A percentile compares a stretch with the other conserved stretches of the same genome.
These are phyloP conservation scores for Caenorhabditis sp. DNA, from an alignment of 2,888 invertebrate genomes.

Conservation along the genomic window DNA sequence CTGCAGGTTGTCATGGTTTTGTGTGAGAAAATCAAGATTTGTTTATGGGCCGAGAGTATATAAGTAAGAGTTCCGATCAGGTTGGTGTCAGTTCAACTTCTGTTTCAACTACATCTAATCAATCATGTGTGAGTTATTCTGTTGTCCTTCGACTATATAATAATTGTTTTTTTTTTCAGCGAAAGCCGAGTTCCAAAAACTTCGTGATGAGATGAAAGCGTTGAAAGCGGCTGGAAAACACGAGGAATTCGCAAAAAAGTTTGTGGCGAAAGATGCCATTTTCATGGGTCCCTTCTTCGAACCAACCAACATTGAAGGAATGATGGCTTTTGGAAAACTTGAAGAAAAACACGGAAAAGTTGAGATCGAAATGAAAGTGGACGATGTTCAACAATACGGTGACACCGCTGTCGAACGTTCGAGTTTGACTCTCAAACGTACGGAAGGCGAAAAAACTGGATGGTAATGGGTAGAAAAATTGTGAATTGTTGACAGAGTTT, in stretches of 20 bases:
- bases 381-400: constrained; percentile 28
- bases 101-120: too few species aligned
- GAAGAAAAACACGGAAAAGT: constrained; percentile 27
- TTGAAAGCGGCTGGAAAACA: constrained; percentile 24
- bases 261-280: constrained; percentile 33
- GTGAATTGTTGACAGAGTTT: too few species aligned
- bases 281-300: constrained; percentile 41
- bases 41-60: too few species aligned
- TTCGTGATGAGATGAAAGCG: constrained; percentile 38
- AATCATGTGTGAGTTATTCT: too few species aligned
- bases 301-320: constrained; percentile 19
- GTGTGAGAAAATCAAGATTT: too few species aligned
- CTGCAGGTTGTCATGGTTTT: too few species aligned
- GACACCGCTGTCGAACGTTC: constrained; percentile 33
- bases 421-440: constrained; percentile 26
- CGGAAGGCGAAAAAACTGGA: constrained; percentile 37
- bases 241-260: constrained; percentile 35
- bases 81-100: too few species aligned
- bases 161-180: too few species aligned
- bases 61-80: too few species aligned
- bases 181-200: constrained; percentile 36
- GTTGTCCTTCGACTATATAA: too few species aligned
- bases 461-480: constrained; percentile 12
- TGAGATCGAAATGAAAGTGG: constrained; percentile 25
- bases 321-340: constrained; percentile 11